A percentile compares a stretch with the other conserved stretches of the same genome.
Conservation (phyloP, 2,113 vertebrate species). For the Ia io region DNA sequence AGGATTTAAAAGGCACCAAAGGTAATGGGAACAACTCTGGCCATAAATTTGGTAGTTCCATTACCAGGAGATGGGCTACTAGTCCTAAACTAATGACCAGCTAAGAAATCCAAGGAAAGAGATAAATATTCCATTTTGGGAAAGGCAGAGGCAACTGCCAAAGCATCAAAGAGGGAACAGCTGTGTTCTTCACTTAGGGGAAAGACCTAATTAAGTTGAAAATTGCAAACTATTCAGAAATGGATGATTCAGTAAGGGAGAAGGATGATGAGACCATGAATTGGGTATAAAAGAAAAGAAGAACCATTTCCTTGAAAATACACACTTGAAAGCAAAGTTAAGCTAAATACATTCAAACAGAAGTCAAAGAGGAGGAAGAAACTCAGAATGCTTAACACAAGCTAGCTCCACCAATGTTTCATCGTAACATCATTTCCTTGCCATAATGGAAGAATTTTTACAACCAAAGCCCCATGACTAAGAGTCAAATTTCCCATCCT, state of each 20-base stretch:
- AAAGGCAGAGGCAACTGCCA: slow-evolving; percentile 59
- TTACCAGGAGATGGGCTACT: slow-evolving; percentile 48
- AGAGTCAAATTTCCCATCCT: slow-evolving; percentile 8
- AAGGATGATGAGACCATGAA: slow-evolving; percentile 55
- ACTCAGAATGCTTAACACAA: slow-evolving; percentile 37
- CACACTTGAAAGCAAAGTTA: slow-evolving; percentile 34
- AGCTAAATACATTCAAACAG: slow-evolving; percentile 53
- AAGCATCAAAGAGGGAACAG: slow-evolving; percentile 50
- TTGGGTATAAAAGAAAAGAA: slow-evolving; percentile 36
- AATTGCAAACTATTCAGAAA: slow-evolving; percentile 77
- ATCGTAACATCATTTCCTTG: background rate
- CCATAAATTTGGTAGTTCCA: slow-evolving; percentile 65
- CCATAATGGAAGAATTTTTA: slow-evolving; percentile 22
- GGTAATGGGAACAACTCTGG: slow-evolving; percentile 53
- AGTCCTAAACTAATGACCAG: slow-evolving; percentile 66
- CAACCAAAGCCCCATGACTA: background rate
- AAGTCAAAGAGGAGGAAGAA: slow-evolving; percentile 34
- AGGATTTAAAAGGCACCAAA: slow-evolving; percentile 68
- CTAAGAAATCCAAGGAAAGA: slow-evolving; percentile 72
- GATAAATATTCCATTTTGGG: slow-evolving; percentile 55
- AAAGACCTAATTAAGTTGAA: slow-evolving; percentile 76
- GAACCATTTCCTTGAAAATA: slow-evolving; percentile 42
- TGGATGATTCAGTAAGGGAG: slow-evolving; percentile 64
- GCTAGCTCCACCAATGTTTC: background rate
- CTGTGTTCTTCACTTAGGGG: slow-evolving; percentile 66